These are phyloP conservation scores for Tenodera sinensis DNA, from an alignment of 2,888 invertebrate species.

Conservation along the genomic window DNA sequence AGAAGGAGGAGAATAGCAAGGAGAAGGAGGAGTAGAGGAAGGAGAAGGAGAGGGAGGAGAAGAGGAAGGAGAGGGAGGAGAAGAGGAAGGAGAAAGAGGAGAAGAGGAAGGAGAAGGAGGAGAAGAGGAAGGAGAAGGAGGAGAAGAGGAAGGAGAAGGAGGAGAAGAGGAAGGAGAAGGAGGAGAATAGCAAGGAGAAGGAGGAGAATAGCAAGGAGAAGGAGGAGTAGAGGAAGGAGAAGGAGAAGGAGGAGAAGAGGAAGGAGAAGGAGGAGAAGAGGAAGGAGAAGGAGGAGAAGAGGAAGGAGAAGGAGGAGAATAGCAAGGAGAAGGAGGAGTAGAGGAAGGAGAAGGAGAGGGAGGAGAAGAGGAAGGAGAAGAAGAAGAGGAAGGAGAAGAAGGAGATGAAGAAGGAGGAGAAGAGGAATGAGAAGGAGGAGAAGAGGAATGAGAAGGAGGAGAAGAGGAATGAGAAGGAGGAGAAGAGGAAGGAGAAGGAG, in stretches of 20 bases:
- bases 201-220: too few relatives aligned
- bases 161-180: neutral
- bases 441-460: too few relatives aligned
- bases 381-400: neutral
- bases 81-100: neutral
- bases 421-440: too few relatives aligned
- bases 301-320: too few relatives aligned
- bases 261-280: neutral
- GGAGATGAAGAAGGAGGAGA: too few relatives aligned
- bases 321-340: too few relatives aligned
- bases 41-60: neutral
- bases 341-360: too few relatives aligned
- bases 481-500: neutral
- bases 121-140: neutral
- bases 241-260: neutral
- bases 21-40: too few relatives aligned
- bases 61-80: neutral
- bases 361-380: neutral
- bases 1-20: too few relatives aligned
- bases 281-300: neutral
- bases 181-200: too few relatives aligned
- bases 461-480: too few relatives aligned
- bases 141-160: neutral
- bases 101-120: neutral
- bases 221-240: too few relatives aligned